Conservation (phyloP, 2,797 vertebrate species). For the Champsocephalus gunnari region DNA sequence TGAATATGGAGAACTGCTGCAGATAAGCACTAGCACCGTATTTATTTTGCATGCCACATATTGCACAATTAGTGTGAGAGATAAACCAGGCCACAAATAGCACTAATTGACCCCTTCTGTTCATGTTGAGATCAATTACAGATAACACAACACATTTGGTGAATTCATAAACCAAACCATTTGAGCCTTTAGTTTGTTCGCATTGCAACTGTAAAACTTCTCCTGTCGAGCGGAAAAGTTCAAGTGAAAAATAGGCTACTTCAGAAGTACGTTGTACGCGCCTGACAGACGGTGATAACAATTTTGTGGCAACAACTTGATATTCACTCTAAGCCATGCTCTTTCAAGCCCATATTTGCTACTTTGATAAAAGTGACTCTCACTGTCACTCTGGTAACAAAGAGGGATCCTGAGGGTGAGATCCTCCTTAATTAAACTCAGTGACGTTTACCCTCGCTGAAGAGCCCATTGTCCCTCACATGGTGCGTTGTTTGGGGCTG, state of each 20-base stretch:
- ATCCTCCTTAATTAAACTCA: slow-evolving; percentile 77
- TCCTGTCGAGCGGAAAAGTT: slow-evolving; percentile 36
- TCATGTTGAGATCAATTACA: slow-evolving; percentile 69
- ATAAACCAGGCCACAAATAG: slow-evolving; percentile 46
- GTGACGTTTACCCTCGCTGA: slow-evolving; percentile 56
- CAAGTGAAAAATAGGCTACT: slow-evolving; percentile 46
- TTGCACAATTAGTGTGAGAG: slow-evolving; percentile 46
- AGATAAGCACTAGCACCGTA: slow-evolving; percentile 62
- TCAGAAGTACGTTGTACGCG: slow-evolving; percentile 55
- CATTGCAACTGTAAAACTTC: slow-evolving; percentile 40
- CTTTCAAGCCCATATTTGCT: slow-evolving; percentile 72
- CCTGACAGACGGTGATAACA: slow-evolving; percentile 78
- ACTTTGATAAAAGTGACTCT: slow-evolving; percentile 68
- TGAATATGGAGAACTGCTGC: slow-evolving; percentile 58
- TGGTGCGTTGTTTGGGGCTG: slow-evolving; percentile 34
- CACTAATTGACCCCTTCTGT: slow-evolving; percentile 64
- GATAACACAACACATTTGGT: slow-evolving; percentile 40
- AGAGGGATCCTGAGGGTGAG: slow-evolving; percentile 58
- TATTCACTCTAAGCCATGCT: slow-evolving; percentile 73
- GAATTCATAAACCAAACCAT: slow-evolving; percentile 43
- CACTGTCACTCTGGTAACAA: slow-evolving; percentile 71
- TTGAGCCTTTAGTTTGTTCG: slow-evolving; percentile 41
- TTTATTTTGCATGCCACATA: slow-evolving; percentile 54
- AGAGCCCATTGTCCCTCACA: slow-evolving; percentile 27
- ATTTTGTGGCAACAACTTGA: slow-evolving; percentile 72